phyloP scores from a whole-genome alignment of 1,140 invertebrate genomes.

The Galendromus occidentalis region DNA sequence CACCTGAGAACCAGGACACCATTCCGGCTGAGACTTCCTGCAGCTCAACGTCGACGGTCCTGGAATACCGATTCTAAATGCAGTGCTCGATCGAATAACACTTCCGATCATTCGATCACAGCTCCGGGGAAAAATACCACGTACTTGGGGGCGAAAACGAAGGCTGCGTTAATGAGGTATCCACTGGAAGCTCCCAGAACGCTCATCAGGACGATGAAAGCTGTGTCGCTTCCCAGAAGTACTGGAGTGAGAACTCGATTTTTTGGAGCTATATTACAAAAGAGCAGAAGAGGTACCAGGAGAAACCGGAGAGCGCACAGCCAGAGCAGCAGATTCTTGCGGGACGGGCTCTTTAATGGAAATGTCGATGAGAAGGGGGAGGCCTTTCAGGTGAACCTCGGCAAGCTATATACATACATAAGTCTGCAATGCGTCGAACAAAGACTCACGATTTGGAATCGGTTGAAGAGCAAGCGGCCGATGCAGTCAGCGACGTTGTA shows the following conservation, averaged over 20 bases:
- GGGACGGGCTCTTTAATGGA: not conserved
- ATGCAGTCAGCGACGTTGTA: conserved; percentile 74
- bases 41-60: not conserved
- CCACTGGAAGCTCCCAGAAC: conserved; percentile 67
- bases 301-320: conserved; percentile 42
- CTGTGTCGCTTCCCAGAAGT: conserved; percentile 52
- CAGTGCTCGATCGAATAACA: too few species aligned
- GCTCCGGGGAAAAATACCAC: too few species aligned
- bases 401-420: not conserved
- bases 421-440: not conserved
- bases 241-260: conserved; percentile 45
- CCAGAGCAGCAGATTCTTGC: conserved; percentile 34
- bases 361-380: conserved; percentile 8
- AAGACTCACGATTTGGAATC: conserved; percentile 41
- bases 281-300: conserved; percentile 60
- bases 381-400: not conserved
- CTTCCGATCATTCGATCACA: too few species aligned
- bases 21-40: not conserved
- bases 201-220: conserved; percentile 60
- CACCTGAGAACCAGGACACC: not conserved
- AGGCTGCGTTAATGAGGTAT: conserved; percentile 62
- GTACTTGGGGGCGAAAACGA: conserved; percentile 50
- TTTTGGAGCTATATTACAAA: conserved; percentile 60
- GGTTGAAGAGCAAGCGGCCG: conserved; percentile 51
- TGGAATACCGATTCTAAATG: too few species aligned